Conservation (phyloP, 2,888 invertebrate species). For the Mechanitis mazaeus region DNA sequence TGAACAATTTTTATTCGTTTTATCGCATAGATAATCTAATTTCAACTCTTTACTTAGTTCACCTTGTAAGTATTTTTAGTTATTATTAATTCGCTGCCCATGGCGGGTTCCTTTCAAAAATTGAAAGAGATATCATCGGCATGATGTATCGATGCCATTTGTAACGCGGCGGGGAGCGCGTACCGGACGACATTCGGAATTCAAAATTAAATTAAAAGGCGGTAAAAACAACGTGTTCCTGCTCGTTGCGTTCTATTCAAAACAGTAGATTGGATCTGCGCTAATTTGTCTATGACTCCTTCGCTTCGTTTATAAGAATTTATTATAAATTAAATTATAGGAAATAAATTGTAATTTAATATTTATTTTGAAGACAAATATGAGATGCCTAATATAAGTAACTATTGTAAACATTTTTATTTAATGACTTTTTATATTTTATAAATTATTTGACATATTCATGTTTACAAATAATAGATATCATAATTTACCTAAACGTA, state of each 20-base stretch:
- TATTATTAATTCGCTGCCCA: conserved; percentile 64
- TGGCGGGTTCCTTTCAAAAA: conserved; percentile 63
- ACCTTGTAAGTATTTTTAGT: conserved; percentile 46
- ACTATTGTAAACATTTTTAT: too few relatives aligned
- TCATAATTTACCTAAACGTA: conserved; percentile 46
- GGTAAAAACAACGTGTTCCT: conserved; percentile 73
- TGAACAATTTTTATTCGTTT: conserved; percentile 7
- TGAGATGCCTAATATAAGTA: too few relatives aligned
- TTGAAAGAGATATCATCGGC: conserved; percentile 75
- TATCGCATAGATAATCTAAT: conserved; percentile 25
- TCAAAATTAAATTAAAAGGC: conserved; percentile 74
- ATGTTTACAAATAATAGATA: conserved; percentile 6
- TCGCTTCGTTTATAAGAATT: conserved; percentile 13
- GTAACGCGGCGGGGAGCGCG: conserved; percentile 66
- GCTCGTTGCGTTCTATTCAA: conserved; percentile 47
- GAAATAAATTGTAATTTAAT: too few relatives aligned
- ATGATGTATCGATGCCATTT: conserved; percentile 74
- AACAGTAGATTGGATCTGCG: conserved; percentile 64
- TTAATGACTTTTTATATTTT: too few relatives aligned
- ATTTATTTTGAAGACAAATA: too few relatives aligned
- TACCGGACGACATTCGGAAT: conserved; percentile 64
- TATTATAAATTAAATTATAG: too few relatives aligned
- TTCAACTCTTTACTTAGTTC: conserved; percentile 47
- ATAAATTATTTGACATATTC: too few relatives aligned
- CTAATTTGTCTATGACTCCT: conserved; percentile 72